These are phyloP conservation scores for Rhinichthys osculus DNA, from an alignment of 2,797 vertebrate species.

Conservation along the genomic window DNA sequence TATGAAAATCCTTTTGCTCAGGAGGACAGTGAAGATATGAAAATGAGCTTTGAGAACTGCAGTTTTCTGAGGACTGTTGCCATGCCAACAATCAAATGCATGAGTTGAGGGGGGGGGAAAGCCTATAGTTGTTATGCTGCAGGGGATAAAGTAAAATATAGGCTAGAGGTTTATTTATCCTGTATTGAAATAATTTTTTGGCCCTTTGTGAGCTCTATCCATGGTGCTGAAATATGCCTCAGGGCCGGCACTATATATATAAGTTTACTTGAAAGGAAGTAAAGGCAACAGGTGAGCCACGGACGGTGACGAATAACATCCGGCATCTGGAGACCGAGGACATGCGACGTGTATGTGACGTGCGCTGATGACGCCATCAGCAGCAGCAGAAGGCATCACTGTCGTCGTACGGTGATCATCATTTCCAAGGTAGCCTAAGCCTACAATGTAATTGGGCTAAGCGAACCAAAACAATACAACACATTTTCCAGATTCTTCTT, in stretches of 20 bases:
- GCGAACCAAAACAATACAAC: conserved; percentile 9
- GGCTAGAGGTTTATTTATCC: background rate
- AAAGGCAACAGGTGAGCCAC: conserved; percentile 21
- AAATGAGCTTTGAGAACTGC: conserved; percentile 18
- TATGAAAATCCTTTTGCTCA: conserved; percentile 3
- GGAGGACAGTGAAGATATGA: conserved; percentile 29
- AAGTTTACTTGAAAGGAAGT: background rate
- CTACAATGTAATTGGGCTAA: background rate
- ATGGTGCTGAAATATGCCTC: conserved; percentile 62
- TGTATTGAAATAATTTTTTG: background rate
- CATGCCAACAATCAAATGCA: conserved; percentile 40
- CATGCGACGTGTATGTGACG: conserved; percentile 1
- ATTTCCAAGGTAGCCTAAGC: background rate
- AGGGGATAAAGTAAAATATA: conserved; percentile 4
- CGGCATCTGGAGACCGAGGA: conserved; percentile 1
- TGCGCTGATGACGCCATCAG: conserved; percentile 10
- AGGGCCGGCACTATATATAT: no score
- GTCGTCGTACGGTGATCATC: background rate
- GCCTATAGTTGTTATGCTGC: background rate
- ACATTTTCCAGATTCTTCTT: background rate
- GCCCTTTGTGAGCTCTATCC: conserved; percentile 62
- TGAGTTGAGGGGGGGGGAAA: conserved; percentile 1
- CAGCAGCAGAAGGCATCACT: background rate
- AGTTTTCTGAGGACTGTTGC: conserved; percentile 26
- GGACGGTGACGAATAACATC: conserved; percentile 19